A percentile compares a stretch with the other conserved stretches of the same genome.
Evolutionary conservation across 2,113 vertebrate genomes (phyloP).

Genomic region (Lipophrys pholis): DNA sequence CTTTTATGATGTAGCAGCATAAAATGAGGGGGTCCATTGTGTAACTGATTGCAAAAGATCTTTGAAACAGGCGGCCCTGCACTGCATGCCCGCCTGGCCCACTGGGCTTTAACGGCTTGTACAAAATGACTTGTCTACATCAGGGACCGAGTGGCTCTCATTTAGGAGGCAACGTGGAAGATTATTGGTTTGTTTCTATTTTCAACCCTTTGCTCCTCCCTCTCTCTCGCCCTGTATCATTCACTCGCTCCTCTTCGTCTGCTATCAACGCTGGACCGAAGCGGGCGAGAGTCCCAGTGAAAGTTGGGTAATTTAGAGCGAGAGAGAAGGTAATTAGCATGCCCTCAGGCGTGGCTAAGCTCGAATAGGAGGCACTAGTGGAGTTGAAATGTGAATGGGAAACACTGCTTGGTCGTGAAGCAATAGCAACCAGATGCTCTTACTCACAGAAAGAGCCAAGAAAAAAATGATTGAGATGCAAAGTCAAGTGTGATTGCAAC

Average conservation of each 20-base stretch:
- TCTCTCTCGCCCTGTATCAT: conserved; percentile 57
- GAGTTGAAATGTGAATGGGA: conserved; percentile 63
- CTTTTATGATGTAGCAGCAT: conserved; percentile 97
- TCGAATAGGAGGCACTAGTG: conserved; percentile 72
- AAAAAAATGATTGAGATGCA: conserved; percentile 33
- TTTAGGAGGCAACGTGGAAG: conserved; percentile 88
- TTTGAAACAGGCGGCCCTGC: conserved; percentile 86
- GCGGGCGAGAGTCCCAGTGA: conserved; percentile 93
- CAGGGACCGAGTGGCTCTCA: conserved; percentile 82
- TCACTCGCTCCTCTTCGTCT: conserved; percentile 74
- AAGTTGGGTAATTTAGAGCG: conserved; percentile 95
- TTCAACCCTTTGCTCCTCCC: conserved; percentile 80
- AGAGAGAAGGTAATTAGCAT: conserved; percentile 93
- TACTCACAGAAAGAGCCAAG: conserved; percentile 86
- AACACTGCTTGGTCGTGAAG: conserved; percentile 58
- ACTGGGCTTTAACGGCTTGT: conserved; percentile 81
- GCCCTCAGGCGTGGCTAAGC: conserved; percentile 89
- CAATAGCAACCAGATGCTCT: conserved; percentile 76
- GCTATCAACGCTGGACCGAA: conserved; percentile 77
- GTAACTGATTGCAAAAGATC: conserved; percentile 91
- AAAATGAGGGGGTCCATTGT: conserved; percentile 96
- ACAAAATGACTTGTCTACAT: conserved; percentile 85
- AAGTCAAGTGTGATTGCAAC: conserved; percentile 28
- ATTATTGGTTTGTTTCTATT: conserved; percentile 95
- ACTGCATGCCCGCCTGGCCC: conserved; percentile 81